Conservation (phyloP, 2,113 vertebrate genomes). For the Geococcyx californianus region DNA sequence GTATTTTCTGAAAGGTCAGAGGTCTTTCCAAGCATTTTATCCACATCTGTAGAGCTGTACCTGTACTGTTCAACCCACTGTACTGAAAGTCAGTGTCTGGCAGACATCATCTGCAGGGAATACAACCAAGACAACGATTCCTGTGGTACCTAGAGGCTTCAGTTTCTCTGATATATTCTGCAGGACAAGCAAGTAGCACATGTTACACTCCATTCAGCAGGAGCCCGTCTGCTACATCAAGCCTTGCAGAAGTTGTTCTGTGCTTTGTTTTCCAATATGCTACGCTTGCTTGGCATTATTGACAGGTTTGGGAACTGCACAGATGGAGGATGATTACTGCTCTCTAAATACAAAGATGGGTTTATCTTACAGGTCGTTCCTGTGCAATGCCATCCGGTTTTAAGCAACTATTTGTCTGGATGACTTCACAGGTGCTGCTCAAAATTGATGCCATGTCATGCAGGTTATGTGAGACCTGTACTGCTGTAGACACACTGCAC, state of each 20-base stretch:
- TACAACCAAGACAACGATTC: not conserved
- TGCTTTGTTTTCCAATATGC: not conserved
- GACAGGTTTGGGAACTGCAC: constrained; percentile 6
- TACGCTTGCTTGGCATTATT: not conserved
- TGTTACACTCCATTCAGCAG: not conserved
- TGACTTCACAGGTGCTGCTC: not conserved
- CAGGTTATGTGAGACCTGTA: not conserved
- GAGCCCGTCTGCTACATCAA: not conserved
- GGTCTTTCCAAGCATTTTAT: not conserved
- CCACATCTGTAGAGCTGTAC: not conserved
- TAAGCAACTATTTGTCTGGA: not conserved
- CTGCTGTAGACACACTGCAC: not conserved
- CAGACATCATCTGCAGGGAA: not conserved
- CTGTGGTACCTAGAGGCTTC: not conserved
- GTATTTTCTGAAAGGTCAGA: not conserved
- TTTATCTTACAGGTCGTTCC: not conserved
- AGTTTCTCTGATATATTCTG: not conserved
- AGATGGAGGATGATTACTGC: not conserved
- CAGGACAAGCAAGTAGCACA: not conserved
- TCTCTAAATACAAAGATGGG: not conserved
- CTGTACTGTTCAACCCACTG: not conserved
- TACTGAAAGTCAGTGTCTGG: not conserved
- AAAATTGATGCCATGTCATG: not conserved
- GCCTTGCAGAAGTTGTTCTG: not conserved
- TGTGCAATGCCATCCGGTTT: not conserved